These are phyloP conservation scores for Lophius piscatorius DNA, from an alignment of 2,113 vertebrate species.

Conservation along the genomic window DNA sequence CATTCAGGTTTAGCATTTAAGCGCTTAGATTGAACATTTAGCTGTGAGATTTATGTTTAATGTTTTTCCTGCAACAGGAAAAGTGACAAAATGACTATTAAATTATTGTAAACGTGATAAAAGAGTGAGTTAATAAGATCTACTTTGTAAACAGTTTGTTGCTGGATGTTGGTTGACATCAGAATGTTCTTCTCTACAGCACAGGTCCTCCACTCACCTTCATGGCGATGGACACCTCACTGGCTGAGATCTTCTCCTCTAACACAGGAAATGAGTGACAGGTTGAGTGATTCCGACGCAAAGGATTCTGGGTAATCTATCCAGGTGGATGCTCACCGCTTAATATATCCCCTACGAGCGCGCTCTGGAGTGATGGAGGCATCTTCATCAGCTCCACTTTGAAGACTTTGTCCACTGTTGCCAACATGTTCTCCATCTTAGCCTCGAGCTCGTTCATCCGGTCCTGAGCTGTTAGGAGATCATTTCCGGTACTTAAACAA, in stretches of 20 bases:
- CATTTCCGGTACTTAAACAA: background rate
- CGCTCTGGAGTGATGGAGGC: conserved; percentile 67
- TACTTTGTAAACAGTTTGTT: too few species aligned
- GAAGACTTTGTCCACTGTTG: conserved; percentile 69
- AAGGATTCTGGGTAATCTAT: too few species aligned
- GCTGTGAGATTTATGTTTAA: too few species aligned
- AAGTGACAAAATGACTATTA: too few species aligned
- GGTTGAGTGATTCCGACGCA: background rate
- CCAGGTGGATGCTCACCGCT: conserved; percentile 33
- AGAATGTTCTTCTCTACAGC: too few species aligned
- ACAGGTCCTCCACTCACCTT: conserved; percentile 57
- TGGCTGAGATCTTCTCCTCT: conserved; percentile 57
- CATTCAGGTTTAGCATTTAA: too few species aligned
- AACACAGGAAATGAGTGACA: background rate
- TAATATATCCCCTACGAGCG: conserved; percentile 62
- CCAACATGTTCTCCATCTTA: conserved; percentile 64
- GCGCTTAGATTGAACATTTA: too few species aligned
- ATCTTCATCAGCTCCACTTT: conserved; percentile 80
- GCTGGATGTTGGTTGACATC: too few species aligned
- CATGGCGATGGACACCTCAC: conserved; percentile 72
- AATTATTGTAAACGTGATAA: too few species aligned
- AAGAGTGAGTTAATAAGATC: too few species aligned
- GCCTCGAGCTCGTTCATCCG: conserved; percentile 67
- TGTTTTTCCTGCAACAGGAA: too few species aligned
- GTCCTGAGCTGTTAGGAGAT: conserved; percentile 60